phyloP scores from a whole-genome alignment of 2,888 invertebrate species.

The Cylloceria caligata region DNA sequence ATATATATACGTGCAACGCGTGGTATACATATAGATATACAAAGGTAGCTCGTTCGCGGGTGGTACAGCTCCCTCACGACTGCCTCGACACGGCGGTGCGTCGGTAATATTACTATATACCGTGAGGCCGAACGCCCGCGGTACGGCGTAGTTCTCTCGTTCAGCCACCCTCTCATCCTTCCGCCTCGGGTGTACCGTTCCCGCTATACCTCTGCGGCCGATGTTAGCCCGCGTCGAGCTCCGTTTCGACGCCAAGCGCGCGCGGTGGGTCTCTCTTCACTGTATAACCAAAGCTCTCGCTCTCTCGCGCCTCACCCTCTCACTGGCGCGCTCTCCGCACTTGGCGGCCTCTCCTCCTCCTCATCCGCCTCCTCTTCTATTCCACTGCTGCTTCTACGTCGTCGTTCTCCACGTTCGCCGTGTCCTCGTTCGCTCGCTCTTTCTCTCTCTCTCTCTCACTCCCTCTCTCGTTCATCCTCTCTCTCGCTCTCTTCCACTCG shows the following conservation, averaged over 20 bases:
- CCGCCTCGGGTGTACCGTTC: slow-evolving; percentile 25
- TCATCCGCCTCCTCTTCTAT: slow-evolving; percentile 54
- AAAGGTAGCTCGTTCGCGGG: slow-evolving; percentile 37
- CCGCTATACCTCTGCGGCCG: slow-evolving; percentile 38
- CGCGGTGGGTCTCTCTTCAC: slow-evolving; percentile 54
- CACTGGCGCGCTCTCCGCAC: slow-evolving; percentile 61
- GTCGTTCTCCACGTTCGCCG: slow-evolving; percentile 67
- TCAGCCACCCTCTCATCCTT: slow-evolving; percentile 63
- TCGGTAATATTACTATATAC: slow-evolving; percentile 41
- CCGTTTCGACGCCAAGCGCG: slow-evolving; percentile 64
- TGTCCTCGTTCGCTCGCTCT: slow-evolving; percentile 46
- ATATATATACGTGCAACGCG: background rate
- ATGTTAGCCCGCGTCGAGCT: slow-evolving; percentile 62
- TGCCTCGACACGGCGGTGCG: slow-evolving; percentile 35
- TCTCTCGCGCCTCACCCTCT: slow-evolving; percentile 43
- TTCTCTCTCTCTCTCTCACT: slow-evolving; percentile 22
- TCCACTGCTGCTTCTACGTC: slow-evolving; percentile 52
- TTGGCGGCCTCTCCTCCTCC: slow-evolving; percentile 64
- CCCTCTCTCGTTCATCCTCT: slow-evolving; percentile 20
- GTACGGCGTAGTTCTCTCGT: slow-evolving; percentile 58
- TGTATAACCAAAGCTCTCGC: slow-evolving; percentile 60
- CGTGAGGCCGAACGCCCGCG: slow-evolving; percentile 47
- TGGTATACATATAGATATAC: background rate
- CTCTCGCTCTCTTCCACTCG: slow-evolving; percentile 5
- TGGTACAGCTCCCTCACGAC: slow-evolving; percentile 58